These are phyloP conservation scores for Neosilurus mollespiculum DNA, from an alignment of 2,797 vertebrate genomes.

Conservation along the genomic window DNA sequence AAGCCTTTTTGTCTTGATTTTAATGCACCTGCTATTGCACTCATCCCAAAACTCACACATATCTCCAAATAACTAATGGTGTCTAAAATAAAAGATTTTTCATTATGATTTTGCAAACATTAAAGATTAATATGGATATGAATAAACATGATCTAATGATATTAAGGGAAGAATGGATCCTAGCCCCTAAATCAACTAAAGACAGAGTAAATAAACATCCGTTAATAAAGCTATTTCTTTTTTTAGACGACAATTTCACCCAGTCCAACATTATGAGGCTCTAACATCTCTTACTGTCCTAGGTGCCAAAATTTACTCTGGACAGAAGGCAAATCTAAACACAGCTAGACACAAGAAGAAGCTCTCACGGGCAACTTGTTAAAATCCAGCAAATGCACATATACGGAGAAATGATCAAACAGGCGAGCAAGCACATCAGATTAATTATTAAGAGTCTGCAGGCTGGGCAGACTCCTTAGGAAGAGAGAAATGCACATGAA, in stretches of 20 bases:
- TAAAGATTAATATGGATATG: too few relatives aligned
- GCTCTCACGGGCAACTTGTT: conserved; percentile 67
- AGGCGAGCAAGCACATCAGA: conserved; percentile 62
- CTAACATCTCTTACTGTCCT: background rate
- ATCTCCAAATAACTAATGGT: background rate
- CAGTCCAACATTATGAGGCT: background rate
- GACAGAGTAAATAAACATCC: background rate
- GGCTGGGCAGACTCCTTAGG: conserved; percentile 65
- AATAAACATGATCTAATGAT: background rate
- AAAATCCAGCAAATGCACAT: conserved; percentile 66
- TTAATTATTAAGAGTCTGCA: conserved; percentile 75
- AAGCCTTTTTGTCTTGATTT: conserved; percentile 46
- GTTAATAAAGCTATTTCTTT: background rate
- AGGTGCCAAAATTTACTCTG: background rate
- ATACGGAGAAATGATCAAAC: conserved; percentile 74
- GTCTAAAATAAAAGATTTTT: background rate
- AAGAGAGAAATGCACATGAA: conserved; percentile 68
- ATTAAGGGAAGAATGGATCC: background rate
- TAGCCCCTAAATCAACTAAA: background rate
- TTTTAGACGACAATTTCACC: background rate
- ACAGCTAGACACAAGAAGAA: conserved; percentile 42
- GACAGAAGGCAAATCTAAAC: conserved; percentile 38
- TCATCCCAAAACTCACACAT: background rate
- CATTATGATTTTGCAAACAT: too few relatives aligned
- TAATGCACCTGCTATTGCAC: conserved; percentile 20